Conservation (phyloP, 2,797 vertebrate species). For the Capromys pilorides region DNA sequence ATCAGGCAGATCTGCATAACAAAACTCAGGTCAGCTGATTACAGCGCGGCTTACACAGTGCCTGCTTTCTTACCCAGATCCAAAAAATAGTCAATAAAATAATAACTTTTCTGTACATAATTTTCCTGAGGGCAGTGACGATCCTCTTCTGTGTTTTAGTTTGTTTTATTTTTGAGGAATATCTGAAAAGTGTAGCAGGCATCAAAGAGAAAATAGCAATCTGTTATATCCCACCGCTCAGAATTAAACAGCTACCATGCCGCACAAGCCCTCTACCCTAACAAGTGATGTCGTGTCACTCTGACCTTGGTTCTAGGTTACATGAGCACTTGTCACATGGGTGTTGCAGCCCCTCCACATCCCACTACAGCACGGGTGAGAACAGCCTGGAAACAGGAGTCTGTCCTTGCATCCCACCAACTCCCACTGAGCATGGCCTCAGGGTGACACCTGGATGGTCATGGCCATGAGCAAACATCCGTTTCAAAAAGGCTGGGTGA, state of each 20-base stretch:
- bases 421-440: background rate
- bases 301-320: background rate
- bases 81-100: background rate
- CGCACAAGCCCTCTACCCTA: background rate
- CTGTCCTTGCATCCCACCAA: background rate
- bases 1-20: background rate
- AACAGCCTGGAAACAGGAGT: background rate
- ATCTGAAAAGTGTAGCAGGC: background rate
- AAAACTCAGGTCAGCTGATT: background rate
- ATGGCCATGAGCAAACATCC: background rate
- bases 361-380: background rate
- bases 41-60: background rate
- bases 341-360: background rate
- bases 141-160: background rate
- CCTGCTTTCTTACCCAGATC: background rate
- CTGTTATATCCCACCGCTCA: background rate
- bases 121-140: background rate
- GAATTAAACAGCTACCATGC: background rate
- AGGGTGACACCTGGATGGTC: background rate
- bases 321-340: background rate
- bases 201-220: background rate
- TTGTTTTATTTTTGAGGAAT: background rate
- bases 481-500: background rate
- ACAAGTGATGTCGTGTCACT: background rate
- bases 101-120: background rate